These are phyloP conservation scores for Felis chaus DNA, from an alignment of 2,113 vertebrate genomes.

Conservation along the genomic window DNA sequence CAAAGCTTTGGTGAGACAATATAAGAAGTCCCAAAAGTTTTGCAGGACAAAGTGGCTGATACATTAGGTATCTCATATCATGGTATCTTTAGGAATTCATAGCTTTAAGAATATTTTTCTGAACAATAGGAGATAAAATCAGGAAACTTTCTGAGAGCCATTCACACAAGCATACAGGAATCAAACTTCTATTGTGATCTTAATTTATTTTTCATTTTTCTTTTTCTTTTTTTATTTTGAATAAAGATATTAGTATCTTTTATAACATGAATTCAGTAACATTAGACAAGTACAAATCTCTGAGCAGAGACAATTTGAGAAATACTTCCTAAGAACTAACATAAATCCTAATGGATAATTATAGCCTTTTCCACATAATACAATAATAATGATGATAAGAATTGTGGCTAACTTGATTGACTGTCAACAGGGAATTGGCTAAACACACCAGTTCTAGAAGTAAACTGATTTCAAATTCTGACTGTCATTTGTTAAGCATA, in stretches of 20 bases:
- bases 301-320: background rate
- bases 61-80: background rate
- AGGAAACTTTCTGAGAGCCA: background rate
- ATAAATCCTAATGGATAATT: background rate
- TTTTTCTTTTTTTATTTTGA: background rate
- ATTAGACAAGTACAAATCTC: background rate
- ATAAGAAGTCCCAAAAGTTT: background rate
- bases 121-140: background rate
- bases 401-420: background rate
- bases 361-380: background rate
- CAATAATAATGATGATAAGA: background rate
- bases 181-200: background rate
- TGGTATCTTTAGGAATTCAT: background rate
- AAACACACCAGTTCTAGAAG: background rate
- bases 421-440: background rate
- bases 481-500: background rate
- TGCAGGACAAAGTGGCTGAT: background rate
- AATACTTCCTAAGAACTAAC: background rate
- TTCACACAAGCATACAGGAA: background rate
- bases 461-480: background rate
- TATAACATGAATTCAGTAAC: background rate
- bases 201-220: background rate
- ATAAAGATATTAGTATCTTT: background rate
- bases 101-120: background rate
- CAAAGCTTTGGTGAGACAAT: background rate